Evolutionary conservation across 2,888 invertebrate species (phyloP).

Genomic region (Nasonia oneida): DNA sequence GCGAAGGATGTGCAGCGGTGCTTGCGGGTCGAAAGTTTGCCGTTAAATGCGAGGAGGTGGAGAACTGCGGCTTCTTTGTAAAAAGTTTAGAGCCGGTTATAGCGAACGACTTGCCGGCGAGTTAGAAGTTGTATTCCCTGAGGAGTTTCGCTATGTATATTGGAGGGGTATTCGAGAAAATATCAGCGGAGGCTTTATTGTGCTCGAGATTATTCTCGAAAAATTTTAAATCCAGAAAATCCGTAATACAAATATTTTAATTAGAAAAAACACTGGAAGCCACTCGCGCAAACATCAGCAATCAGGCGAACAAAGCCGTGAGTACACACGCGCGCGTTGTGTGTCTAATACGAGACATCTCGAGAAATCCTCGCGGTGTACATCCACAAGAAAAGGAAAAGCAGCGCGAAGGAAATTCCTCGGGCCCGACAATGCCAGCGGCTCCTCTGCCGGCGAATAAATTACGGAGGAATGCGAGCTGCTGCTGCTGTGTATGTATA

Average conservation of each 20-base stretch:
- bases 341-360: constrained; percentile 19
- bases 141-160: too few species aligned
- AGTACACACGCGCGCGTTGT: not conserved
- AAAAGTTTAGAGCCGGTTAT: constrained; percentile 1
- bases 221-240: too few species aligned
- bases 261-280: not conserved
- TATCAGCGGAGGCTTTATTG: not conserved
- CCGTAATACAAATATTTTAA: not conserved
- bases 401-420: not conserved
- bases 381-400: not conserved
- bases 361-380: not conserved
- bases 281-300: not conserved
- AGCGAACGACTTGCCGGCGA: not conserved
- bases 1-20: not conserved
- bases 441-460: constrained; percentile 37
- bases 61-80: not conserved
- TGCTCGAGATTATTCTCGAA: too few species aligned
- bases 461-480: constrained; percentile 51
- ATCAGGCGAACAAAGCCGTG: not conserved
- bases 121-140: not conserved
- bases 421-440: constrained; percentile 17
- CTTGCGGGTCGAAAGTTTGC: not conserved
- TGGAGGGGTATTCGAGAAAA: not conserved
- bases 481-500: too few species aligned
- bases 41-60: not conserved